Evolutionary conservation across 2,113 vertebrate species (phyloP).

Genomic region (Dermatemys mawii): DNA sequence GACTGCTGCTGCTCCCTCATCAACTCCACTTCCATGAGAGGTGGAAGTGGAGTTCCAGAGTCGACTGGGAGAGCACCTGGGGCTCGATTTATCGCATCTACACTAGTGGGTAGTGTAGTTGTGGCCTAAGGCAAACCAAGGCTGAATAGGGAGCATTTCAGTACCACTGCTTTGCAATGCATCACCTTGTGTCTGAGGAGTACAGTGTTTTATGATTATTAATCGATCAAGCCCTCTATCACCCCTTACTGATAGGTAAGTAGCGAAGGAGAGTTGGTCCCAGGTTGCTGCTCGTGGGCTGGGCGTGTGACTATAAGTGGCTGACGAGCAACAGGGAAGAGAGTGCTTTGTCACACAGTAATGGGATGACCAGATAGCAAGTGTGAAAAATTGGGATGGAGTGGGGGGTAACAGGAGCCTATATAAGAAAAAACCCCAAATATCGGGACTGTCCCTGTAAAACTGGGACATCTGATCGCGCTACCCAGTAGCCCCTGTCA

Average conservation of each 20-base stretch:
- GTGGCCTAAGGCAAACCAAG: background rate
- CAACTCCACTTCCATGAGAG: too few species aligned
- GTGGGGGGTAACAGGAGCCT: too few species aligned
- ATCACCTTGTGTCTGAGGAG: background rate
- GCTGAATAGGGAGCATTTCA: background rate
- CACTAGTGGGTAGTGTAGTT: too few species aligned
- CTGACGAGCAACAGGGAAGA: background rate
- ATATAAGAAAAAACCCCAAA: too few species aligned
- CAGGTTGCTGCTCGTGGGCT: background rate
- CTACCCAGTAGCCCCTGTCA: background rate
- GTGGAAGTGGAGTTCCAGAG: too few species aligned
- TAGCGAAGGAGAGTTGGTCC: background rate
- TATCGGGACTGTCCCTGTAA: too few species aligned
- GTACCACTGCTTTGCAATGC: background rate
- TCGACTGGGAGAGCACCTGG: too few species aligned
- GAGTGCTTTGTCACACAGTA: background rate
- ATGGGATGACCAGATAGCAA: too few species aligned
- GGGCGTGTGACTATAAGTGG: background rate
- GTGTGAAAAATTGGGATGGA: too few species aligned
- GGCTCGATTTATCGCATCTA: too few species aligned
- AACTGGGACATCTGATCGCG: too few species aligned
- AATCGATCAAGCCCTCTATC: accelerated
- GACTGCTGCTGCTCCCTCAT: too few species aligned
- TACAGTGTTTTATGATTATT: background rate
- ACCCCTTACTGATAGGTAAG: background rate